Base-by-base conservation (phyloP, 2,113 vertebrate genomes). In the Panurus biarmicus region DNA sequence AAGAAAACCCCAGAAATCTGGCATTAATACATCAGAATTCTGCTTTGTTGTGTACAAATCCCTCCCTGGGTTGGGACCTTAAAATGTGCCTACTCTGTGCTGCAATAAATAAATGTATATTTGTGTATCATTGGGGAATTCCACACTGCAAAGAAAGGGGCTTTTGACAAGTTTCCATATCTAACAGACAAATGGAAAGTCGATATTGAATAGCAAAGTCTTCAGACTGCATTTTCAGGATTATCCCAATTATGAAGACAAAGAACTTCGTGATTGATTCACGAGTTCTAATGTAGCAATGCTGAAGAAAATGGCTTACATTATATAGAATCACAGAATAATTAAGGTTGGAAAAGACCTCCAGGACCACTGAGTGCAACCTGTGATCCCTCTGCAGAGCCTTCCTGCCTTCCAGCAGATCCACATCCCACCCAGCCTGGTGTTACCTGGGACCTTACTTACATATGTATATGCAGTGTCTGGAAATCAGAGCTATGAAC, bases 111-210 rank as follows among this genome's bases (percentile, higher is more conserved):
- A 78, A 60, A 65, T 35, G 4, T 22, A 7, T 54, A 12, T 0
- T 0, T 28, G 24, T 0, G 1, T 38, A n/a, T 47, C 9, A 3
- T 6, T 33, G 23, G 38, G 47, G 35, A 78, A 53, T 48, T 82
- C 38, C 51, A 70, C 5, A 29, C 9, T 35, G 50, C 9, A 64
- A 44, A 36, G 6, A 31, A 73, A 35, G 4, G 29, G 25, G 7
- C 0, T 11, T 60, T 35, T 45, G 15, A 61, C 9, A 51, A 70
- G 31, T 35, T 61, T n/a, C 6, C 45, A 0, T 29, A 16, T 33
- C 29, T 70, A 36, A 38, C 6, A 90, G 72, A 31, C 50, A 57
- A 80, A 56, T 10, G 14, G 38, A 54, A 88, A 85, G 57, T 58
- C 11, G 18, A 58, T 90, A 54, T 28, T 89, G 44, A 74, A 44